These are phyloP conservation scores for Mesodorylaimus sp. DNA, from an alignment of 2,888 invertebrate species.

Conservation along the genomic window DNA sequence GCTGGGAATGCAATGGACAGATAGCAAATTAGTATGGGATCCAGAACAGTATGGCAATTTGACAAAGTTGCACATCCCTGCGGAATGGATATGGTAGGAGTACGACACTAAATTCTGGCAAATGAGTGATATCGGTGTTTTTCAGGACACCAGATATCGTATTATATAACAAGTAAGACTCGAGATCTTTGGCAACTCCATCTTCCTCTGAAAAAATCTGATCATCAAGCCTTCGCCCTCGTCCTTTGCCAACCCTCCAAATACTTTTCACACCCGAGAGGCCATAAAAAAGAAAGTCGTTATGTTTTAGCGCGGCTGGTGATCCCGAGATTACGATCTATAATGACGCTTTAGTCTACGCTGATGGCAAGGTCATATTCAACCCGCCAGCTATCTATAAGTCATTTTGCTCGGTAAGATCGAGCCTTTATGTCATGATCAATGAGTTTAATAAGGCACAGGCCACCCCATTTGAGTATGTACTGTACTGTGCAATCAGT, in stretches of 20 bases:
- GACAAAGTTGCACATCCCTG: conserved; percentile 83
- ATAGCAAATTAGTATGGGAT: conserved; percentile 78
- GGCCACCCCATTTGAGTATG: no score
- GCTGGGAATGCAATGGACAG: conserved; percentile 53
- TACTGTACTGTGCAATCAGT: no score
- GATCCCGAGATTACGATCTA: conserved; percentile 28
- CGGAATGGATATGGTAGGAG: conserved; percentile 92
- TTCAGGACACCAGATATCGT: conserved; percentile 10
- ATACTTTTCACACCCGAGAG: no score
- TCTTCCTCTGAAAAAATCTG: no score
- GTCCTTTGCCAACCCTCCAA: no score
- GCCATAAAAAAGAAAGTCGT: no score
- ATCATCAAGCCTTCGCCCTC: no score
- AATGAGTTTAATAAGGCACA: no score
- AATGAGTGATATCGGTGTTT: no score
- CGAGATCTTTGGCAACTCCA: background rate
- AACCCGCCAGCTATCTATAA: conserved; percentile 29
- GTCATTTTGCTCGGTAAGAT: conserved; percentile 20
- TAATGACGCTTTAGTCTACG: conserved; percentile 27
- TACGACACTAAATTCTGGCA: no score
- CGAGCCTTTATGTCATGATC: background rate
- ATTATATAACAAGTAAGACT: conserved; percentile 10
- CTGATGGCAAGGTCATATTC: conserved; percentile 26
- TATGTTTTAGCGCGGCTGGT: conserved; percentile 22
- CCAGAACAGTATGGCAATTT: conserved; percentile 83